Percentiles rank a stretch among this genome's conserved stretches.
These are phyloP conservation scores for Agapostemon virescens DNA, from an alignment of 2,888 invertebrate genomes.

Conservation along the genomic window DNA sequence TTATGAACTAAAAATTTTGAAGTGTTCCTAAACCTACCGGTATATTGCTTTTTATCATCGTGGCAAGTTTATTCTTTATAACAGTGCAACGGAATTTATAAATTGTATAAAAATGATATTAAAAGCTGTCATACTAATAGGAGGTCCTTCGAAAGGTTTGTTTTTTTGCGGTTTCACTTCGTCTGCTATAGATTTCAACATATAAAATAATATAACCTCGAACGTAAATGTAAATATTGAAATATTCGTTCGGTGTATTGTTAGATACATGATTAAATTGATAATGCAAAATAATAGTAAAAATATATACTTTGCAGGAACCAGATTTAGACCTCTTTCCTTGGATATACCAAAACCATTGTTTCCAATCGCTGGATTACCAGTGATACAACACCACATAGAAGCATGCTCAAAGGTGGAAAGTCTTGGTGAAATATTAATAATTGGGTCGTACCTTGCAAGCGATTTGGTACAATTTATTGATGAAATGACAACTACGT, in stretches of 20 bases:
- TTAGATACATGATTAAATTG: not conserved
- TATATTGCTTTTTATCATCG: constrained; percentile 6
- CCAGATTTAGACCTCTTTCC: constrained; percentile 97
- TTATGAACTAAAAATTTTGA: constrained; percentile 26
- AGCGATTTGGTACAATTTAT: constrained; percentile 93
- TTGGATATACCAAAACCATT: constrained; percentile 98
- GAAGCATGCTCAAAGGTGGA: constrained; percentile 92
- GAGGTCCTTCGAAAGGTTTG: constrained; percentile 96
- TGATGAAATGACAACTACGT: constrained; percentile 84
- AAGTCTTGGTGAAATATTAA: constrained; percentile 92
- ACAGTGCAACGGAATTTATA: not conserved
- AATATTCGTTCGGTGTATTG: not conserved
- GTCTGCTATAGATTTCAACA: not conserved
- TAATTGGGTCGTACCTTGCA: constrained; percentile 95
- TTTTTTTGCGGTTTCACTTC: constrained; percentile 22
- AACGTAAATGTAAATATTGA: constrained; percentile 10
- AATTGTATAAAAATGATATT: constrained; percentile 80
- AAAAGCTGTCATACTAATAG: constrained; percentile 94
- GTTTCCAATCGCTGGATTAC: constrained; percentile 97
- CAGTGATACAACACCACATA: constrained; percentile 98
- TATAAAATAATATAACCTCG: constrained; percentile 19
- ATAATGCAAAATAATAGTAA: constrained; percentile 7
- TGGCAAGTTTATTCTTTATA: not conserved
- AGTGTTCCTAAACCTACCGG: constrained; percentile 43
- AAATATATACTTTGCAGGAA: constrained; percentile 85